A percentile compares a stretch with the other conserved stretches of the same genome.
Evolutionary conservation across 2,888 invertebrate genomes (phyloP).

Genomic region (Nomada hirtipes): DNA sequence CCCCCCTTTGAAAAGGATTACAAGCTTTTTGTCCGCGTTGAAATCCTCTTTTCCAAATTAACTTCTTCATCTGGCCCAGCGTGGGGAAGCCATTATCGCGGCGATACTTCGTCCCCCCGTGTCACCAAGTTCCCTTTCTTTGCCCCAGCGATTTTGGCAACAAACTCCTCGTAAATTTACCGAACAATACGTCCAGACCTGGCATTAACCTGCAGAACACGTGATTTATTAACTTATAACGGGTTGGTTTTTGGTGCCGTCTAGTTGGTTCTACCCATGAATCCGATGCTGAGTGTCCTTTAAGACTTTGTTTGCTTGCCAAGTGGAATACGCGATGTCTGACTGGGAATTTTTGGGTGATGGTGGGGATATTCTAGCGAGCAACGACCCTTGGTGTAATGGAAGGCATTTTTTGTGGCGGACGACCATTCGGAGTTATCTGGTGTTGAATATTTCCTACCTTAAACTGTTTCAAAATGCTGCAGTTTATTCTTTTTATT

Average conservation of each 20-base stretch:
- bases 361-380: background rate
- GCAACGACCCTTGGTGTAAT: slow-evolving; percentile 23
- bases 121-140: slow-evolving; percentile 56
- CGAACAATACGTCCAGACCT: slow-evolving; percentile 71
- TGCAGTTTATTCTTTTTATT: too few species aligned
- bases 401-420: slow-evolving; percentile 28
- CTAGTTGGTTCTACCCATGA: slow-evolving; percentile 22
- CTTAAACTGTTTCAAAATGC: background rate
- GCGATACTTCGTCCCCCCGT: slow-evolving; percentile 23
- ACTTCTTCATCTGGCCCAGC: slow-evolving; percentile 63
- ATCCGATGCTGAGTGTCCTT: slow-evolving; percentile 25
- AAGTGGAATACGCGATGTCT: slow-evolving; percentile 49
- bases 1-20: slow-evolving; percentile 71
- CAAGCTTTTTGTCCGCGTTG: slow-evolving; percentile 68
- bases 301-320: slow-evolving; percentile 57
- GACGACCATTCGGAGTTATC: slow-evolving; percentile 38
- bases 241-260: slow-evolving; percentile 39
- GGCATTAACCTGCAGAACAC: slow-evolving; percentile 70
- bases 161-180: slow-evolving; percentile 73
- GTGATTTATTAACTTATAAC: slow-evolving; percentile 72
- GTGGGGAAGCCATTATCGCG: slow-evolving; percentile 70
- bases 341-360: background rate
- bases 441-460: background rate
- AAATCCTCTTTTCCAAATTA: slow-evolving; percentile 78
- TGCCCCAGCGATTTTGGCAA: slow-evolving; percentile 74